Conservation (phyloP, 2,797 vertebrate species). For the Poeciliopsis gracilis region DNA sequence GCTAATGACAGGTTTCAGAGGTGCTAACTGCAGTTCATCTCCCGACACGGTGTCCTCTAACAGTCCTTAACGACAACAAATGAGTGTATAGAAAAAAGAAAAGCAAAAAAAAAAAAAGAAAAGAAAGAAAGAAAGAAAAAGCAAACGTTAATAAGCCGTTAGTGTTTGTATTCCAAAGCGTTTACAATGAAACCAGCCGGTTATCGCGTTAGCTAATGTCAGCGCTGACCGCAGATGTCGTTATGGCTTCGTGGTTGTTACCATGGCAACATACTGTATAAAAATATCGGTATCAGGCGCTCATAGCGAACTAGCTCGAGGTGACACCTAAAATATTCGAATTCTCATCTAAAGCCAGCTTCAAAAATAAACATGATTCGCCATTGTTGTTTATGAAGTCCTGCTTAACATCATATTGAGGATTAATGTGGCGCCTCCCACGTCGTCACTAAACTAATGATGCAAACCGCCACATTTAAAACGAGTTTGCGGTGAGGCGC, state of each 20-base stretch:
- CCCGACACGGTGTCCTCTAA: slow-evolving; percentile 17
- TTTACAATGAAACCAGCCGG: not conserved
- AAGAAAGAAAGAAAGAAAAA: too few species aligned
- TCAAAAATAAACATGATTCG: not conserved
- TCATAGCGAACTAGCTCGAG: not conserved
- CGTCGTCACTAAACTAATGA: slow-evolving; percentile 64
- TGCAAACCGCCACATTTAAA: slow-evolving; percentile 75
- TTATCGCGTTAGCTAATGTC: not conserved
- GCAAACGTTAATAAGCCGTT: not conserved
- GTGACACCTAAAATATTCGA: too few species aligned
- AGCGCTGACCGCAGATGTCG: not conserved
- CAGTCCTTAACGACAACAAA: not conserved
- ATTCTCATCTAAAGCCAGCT: not conserved
- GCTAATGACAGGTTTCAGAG: slow-evolving; percentile 16
- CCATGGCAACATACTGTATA: slow-evolving; percentile 56
- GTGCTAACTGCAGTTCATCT: slow-evolving; percentile 41
- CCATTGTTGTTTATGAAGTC: not conserved
- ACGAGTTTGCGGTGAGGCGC: slow-evolving; percentile 2
- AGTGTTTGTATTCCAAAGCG: not conserved
- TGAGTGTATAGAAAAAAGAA: too few species aligned
- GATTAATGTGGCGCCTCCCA: slow-evolving; percentile 62
- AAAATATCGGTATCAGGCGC: not conserved
- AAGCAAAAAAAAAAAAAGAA: too few species aligned
- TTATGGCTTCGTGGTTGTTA: slow-evolving; percentile 46
- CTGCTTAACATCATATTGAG: not conserved